Evolutionary conservation across 2,888 invertebrate species (phyloP), one percentile per base, ranked within the genome.

Genomic region (Tinea semifulvella): DNA sequence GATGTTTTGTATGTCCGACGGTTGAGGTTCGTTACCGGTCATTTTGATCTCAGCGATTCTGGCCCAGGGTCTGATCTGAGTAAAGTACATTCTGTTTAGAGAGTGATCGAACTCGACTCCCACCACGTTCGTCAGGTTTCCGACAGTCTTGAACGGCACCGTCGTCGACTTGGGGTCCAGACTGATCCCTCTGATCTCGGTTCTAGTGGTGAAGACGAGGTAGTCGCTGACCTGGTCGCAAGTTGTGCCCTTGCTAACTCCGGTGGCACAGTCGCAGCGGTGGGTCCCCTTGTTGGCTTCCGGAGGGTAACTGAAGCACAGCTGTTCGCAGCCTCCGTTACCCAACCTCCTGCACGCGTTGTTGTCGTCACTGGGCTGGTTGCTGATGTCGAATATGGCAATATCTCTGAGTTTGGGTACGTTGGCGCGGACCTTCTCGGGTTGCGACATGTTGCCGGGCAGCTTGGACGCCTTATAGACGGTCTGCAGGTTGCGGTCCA

Each of bases 51-150:
- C n/a, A 0, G 90, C 93, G 48, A 96, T 94, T 58, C 88, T 88
- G 0, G 95, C 90, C 89, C 92, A 93, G 0, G 96, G 96, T 52
- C 94, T 84, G 48, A 96, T 96, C 76, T 96, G 95, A 0, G 96
- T 96, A 66, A 96, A 98, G 61, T 96, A 88, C 50, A 98, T 72
- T 56, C 88, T 90, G 50, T 91, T 90, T 53, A 96, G 92, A 1
- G 87, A 85, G 59, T 92, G 96, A 64, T 98, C 98, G 63, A 96
- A 98, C 68, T 98, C 98, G 7, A 98, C 85, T 1, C 97, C 98
- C 1, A 96, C 96, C 0, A 96, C 96, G 58, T 96, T 96, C 0
- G 94, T 95, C 17, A 96, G 72, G 62, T 95, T 94, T 0, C 84
- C 88, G 22, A 95, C 84, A 0, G 96, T 90, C 49, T 89, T 87